phyloP scores from a whole-genome alignment of 2,113 vertebrate species.

The Strix aluco region DNA sequence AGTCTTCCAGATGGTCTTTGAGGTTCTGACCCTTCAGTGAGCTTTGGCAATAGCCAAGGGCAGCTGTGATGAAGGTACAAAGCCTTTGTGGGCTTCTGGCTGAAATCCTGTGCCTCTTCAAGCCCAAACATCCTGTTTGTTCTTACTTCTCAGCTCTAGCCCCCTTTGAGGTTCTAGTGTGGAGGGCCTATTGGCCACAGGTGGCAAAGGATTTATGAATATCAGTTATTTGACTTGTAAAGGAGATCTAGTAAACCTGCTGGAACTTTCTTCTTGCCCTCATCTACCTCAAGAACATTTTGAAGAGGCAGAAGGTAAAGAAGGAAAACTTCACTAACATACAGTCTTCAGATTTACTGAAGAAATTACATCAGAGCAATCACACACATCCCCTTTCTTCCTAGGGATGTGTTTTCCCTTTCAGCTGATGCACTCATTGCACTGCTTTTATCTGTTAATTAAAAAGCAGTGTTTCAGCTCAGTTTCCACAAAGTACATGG shows the following conservation, averaged over 20 bases:
- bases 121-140: neutral
- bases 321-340: neutral
- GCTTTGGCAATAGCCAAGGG: neutral
- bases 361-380: neutral
- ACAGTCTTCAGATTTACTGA: neutral
- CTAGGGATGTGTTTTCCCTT: neutral
- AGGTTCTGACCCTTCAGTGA: neutral
- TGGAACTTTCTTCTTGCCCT: neutral
- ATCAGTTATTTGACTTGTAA: neutral
- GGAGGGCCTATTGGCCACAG: neutral
- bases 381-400: neutral
- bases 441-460: neutral
- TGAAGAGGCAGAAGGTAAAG: neutral
- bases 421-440: neutral
- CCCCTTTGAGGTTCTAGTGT: neutral
- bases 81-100: neutral
- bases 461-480: neutral
- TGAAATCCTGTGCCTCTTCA: neutral
- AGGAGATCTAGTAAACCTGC: neutral
- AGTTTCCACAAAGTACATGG: neutral
- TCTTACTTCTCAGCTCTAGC: neutral
- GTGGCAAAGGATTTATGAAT: neutral
- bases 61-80: neutral
- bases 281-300: neutral
- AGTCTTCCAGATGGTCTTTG: neutral